Conservation (phyloP, 2,113 vertebrate species). For the Upupa epops region DNA sequence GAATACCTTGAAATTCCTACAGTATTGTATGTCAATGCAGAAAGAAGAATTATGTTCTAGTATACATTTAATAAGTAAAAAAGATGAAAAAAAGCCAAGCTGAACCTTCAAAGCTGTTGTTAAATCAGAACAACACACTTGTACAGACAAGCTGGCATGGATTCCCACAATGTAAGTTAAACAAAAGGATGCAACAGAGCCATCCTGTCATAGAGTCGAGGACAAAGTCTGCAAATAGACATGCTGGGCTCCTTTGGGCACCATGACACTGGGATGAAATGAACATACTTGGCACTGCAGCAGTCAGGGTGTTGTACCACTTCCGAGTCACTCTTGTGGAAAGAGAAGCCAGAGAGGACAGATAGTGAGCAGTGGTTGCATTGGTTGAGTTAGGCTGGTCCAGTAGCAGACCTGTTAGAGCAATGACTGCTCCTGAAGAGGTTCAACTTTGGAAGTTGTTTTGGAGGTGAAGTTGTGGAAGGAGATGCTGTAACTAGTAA, state of each 20-base stretch:
- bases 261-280: neutral
- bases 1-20: neutral
- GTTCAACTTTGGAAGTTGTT: constrained; percentile 11
- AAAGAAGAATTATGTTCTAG: neutral
- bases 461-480: neutral
- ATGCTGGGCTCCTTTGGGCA: neutral
- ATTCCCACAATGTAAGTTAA: neutral
- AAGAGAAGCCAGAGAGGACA: neutral
- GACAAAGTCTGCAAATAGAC: neutral
- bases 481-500: neutral
- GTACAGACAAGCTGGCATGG: neutral
- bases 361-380: constrained; percentile 17
- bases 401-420: constrained; percentile 7
- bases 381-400: constrained; percentile 2
- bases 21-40: neutral
- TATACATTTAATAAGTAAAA: neutral
- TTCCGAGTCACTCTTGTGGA: constrained; percentile 7
- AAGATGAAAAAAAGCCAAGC: neutral
- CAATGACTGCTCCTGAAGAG: neutral
- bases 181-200: neutral
- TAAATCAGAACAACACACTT: neutral
- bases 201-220: neutral
- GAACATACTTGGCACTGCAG: neutral
- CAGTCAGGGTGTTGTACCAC: neutral
- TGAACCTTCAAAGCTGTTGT: neutral